Percentiles rank a stretch among this genome's conserved stretches.
These are phyloP conservation scores for Spisula subtruncata DNA, from an alignment of 2,888 invertebrate species.

Conservation along the genomic window DNA sequence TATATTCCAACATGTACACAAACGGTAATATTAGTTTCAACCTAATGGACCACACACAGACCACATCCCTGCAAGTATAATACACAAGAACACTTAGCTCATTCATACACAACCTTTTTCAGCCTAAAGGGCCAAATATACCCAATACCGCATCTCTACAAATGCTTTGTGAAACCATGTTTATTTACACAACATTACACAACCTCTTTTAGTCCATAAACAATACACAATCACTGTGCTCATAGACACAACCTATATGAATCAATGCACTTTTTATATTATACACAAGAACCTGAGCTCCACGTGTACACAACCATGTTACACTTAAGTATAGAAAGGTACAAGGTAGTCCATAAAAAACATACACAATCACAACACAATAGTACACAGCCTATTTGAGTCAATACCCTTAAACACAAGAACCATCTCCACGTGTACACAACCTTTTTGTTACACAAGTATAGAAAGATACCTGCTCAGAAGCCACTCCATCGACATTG, in stretches of 20 bases:
- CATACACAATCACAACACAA: not conserved
- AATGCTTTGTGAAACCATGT: not conserved
- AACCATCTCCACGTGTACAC: not conserved
- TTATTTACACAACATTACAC: not conserved
- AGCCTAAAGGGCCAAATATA: not conserved
- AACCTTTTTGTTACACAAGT: not conserved
- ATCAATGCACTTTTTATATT: not conserved
- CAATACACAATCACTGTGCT: not conserved
- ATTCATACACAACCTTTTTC: not conserved
- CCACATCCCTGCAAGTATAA: no score
- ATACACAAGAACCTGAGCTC: not conserved
- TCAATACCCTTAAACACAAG: not conserved
- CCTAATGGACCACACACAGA: no score
- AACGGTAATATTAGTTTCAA: no score
- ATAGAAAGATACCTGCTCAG: constrained; percentile 25
- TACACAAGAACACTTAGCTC: no score
- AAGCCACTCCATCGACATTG: constrained; percentile 38
- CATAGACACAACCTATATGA: not conserved
- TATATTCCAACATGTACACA: no score
- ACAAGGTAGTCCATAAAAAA: no score
- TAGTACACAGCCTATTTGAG: not conserved
- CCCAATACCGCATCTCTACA: not conserved
- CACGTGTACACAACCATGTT: not conserved
- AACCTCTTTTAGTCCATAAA: no score
- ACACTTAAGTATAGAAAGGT: no score